phyloP scores from a whole-genome alignment of 2,888 invertebrate species.

The Eupithecia abbreviata region DNA sequence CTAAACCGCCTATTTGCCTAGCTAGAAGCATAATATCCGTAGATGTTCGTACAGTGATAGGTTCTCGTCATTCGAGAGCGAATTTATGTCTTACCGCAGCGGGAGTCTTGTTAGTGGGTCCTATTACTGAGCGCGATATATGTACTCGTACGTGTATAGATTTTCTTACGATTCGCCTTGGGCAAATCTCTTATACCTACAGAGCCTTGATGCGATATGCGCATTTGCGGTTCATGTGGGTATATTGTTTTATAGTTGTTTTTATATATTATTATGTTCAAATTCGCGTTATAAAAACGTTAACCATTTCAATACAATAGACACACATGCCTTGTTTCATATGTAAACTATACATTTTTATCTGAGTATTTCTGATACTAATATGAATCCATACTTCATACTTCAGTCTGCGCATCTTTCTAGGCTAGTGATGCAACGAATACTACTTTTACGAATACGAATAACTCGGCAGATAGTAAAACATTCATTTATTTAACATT shows the following conservation, averaged over 20 bases:
- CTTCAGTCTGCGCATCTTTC: background rate
- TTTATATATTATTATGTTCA: background rate
- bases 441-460: too few relatives aligned
- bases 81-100: constrained; percentile 59
- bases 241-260: background rate
- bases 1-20: constrained; percentile 34
- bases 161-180: constrained; percentile 22
- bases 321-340: background rate
- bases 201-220: background rate
- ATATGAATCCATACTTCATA: background rate
- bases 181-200: background rate
- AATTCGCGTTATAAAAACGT: background rate
- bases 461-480: too few relatives aligned
- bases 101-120: constrained; percentile 55
- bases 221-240: background rate
- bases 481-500: too few relatives aligned
- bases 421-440: background rate
- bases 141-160: constrained; percentile 25
- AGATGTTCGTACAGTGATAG: constrained; percentile 33
- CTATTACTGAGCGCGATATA: constrained; percentile 38
- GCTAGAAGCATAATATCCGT: constrained; percentile 33
- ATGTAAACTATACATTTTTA: background rate
- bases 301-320: background rate
- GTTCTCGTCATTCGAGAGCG: constrained; percentile 49
- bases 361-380: background rate